Percentiles rank a stretch among this genome's conserved stretches.
Conservation (phyloP, 2,797 vertebrate genomes). For the Enteromius afrohamiltoni region DNA sequence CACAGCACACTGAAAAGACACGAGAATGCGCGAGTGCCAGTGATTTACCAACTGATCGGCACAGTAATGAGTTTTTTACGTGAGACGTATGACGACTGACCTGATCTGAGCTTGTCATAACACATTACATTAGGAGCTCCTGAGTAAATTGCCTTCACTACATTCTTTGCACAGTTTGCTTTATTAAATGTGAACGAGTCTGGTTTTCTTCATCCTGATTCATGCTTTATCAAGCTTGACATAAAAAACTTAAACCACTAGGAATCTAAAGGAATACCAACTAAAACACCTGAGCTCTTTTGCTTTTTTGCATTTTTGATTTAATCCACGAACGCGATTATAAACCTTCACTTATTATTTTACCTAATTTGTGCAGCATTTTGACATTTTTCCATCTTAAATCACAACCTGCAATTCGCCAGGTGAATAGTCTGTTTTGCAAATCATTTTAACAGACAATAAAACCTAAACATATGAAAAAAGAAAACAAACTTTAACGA, state of each 20-base stretch:
- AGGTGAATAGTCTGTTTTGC: background rate
- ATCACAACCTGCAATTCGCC: background rate
- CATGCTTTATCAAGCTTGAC: constrained; percentile 16
- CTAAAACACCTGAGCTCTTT: constrained; percentile 19
- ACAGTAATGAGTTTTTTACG: constrained; percentile 12
- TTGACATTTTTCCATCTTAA: background rate
- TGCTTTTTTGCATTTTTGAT: background rate
- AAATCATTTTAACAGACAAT: background rate
- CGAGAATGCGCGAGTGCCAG: background rate
- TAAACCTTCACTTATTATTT: background rate
- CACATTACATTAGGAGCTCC: constrained; percentile 6
- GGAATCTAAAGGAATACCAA: constrained; percentile 8
- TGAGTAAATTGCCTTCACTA: constrained; percentile 21
- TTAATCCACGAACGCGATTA: too few species aligned
- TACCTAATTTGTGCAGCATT: background rate
- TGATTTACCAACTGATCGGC: background rate
- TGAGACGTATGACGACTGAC: background rate
- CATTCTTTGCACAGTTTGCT: constrained; percentile 7
- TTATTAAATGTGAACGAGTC: constrained; percentile 28
- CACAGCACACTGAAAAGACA: background rate
- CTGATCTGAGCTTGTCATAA: constrained; percentile 27
- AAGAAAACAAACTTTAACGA: too few species aligned
- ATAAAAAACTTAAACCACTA: too few species aligned
- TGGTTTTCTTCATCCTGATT: background rate
- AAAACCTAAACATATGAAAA: background rate